phyloP scores from a whole-genome alignment of 2,888 invertebrate species.

The Anodontia alba region DNA sequence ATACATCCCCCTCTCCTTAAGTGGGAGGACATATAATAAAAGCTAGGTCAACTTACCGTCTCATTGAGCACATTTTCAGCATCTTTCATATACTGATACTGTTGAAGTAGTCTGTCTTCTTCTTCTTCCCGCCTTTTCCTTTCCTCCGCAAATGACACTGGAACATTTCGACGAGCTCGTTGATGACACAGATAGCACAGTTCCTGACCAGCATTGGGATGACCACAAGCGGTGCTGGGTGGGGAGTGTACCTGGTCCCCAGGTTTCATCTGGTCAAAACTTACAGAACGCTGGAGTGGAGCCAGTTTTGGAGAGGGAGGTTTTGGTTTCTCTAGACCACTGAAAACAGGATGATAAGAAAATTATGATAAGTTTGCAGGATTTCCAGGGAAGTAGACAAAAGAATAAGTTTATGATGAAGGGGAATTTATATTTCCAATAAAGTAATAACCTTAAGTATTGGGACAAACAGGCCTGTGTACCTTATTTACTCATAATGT shows the following conservation, averaged over 20 bases:
- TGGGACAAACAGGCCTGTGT: too few relatives aligned
- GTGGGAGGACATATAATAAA: too few relatives aligned
- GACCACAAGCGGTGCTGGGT: constrained; percentile 71
- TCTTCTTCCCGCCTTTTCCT: constrained; percentile 79
- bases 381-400: too few relatives aligned
- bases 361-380: too few relatives aligned
- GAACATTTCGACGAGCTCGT: constrained; percentile 83
- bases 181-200: constrained; percentile 85
- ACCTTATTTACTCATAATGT: too few relatives aligned
- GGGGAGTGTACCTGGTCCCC: constrained; percentile 54
- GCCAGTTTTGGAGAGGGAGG: constrained; percentile 64
- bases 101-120: constrained; percentile 82
- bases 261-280: constrained; percentile 65
- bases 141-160: constrained; percentile 83
- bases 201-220: constrained; percentile 84
- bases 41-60: constrained; percentile 75
- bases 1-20: too few relatives aligned
- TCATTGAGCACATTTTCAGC: constrained; percentile 81
- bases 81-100: constrained; percentile 84
- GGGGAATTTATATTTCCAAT: too few relatives aligned
- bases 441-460: too few relatives aligned
- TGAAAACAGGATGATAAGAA: constrained; percentile 22
- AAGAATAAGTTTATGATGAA: too few relatives aligned
- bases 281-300: constrained; percentile 73
- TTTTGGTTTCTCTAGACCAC: constrained; percentile 43